Percentiles rank a stretch among this genome's conserved stretches.
phyloP scores from a whole-genome alignment of 2,113 vertebrate genomes.

The Amazona vittata region DNA sequence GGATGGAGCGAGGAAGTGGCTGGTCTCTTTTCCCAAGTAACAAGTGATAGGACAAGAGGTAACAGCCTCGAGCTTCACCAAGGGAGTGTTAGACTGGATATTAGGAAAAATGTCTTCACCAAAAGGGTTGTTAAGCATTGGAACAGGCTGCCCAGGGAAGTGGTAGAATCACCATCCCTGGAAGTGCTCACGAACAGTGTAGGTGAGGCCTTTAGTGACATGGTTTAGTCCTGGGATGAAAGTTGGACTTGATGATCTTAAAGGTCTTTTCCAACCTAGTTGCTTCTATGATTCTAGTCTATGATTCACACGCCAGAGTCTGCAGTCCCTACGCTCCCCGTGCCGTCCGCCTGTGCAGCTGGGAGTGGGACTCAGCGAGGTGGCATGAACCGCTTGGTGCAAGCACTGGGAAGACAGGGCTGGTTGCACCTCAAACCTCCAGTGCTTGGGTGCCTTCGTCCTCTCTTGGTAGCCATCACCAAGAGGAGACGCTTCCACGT shows the following conservation, averaged over 20 bases:
- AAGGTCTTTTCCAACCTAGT: neutral
- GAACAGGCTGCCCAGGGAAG: neutral
- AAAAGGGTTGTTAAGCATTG: neutral
- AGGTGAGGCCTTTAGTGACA: neutral
- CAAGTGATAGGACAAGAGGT: neutral
- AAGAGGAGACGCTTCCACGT: accelerated
- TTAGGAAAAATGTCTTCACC: neutral
- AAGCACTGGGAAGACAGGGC: neutral
- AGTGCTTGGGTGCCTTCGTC: neutral
- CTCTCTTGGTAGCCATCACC: accelerated
- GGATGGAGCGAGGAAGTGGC: neutral
- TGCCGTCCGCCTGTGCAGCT: neutral
- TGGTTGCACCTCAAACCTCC: neutral
- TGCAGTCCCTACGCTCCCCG: accelerated
- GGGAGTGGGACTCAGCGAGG: accelerated
- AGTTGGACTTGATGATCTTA: neutral
- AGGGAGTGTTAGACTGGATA: neutral
- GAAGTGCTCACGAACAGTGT: neutral
- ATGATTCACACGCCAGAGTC: neutral
- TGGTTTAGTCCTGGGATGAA: neutral
- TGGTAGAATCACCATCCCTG: neutral
- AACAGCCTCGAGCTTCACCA: neutral
- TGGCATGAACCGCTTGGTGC: accelerated
- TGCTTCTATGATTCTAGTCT: neutral
- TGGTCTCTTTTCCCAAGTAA: neutral